Evolutionary conservation across 2,888 invertebrate genomes (phyloP), one percentile per base, ranked within the genome.

Genomic region (Monochamus alternatus): DNA sequence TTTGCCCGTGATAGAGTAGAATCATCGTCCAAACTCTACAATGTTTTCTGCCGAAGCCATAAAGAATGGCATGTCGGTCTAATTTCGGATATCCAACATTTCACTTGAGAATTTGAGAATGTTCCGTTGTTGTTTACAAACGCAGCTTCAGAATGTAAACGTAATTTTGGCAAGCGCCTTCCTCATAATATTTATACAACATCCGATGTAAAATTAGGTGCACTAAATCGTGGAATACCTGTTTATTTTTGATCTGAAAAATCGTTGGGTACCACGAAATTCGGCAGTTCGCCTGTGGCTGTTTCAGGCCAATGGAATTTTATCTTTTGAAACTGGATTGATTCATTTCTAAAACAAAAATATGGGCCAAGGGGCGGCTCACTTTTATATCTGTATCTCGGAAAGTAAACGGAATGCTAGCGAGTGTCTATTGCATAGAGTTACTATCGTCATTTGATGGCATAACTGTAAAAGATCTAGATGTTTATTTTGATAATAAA

Each of bases 91-190:
- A 43, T 43, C 62, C 62, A 64, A 22, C 22, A 44, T 64, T 68
- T 68, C 38, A 12, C 59, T 60, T 60, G 60, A 47, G 69, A 59
- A 60, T 60, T 60, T 60, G 60, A 47, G 69, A 69, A 60, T 60
- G 69, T 69, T 69, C 69, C 12, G 30, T 38, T 44, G 60, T 59
- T 74, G 74, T 74, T 68, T 74, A 74, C 74, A 60, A 74, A 69
- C 68, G 32, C 63, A 69, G 31, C 3, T 55, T 59, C 38, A 32
- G 44, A 74, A 74, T 58, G 69, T 69, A 74, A 73, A 73, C 73
- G 69, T 58, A 73, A 32, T 74, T 69, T 74, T 74, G 74, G 67
- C 74, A 74, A 73, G 62, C 63, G 68, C 58, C 64, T 74, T 62
- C 52, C 44, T n/a, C 58, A 31, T 66, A 63, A 74, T 74, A 69